A percentile compares a stretch with the other conserved stretches of the same genome.
phyloP scores from a whole-genome alignment of 2,113 vertebrate species.

The Nycticryphes semicollaris region DNA sequence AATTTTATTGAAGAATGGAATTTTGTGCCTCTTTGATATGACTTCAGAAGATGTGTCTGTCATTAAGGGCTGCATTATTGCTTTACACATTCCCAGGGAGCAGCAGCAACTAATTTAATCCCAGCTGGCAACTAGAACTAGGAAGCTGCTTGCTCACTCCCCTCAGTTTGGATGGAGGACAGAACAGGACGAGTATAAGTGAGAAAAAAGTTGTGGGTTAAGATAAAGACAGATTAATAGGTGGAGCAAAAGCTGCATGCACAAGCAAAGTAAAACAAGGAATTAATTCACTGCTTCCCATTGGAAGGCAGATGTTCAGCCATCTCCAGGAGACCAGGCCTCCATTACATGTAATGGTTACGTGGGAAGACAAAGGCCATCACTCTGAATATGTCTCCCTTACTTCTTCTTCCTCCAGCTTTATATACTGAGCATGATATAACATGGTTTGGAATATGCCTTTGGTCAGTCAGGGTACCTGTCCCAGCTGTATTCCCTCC shows the following conservation, averaged over 20 bases:
- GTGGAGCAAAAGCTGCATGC: not conserved
- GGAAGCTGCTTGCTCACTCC: not conserved
- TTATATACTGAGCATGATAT: not conserved
- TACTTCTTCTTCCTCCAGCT: not conserved
- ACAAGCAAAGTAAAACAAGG: not conserved
- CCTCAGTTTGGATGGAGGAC: not conserved
- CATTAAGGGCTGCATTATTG: not conserved
- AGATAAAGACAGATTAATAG: not conserved
- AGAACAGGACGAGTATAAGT: not conserved
- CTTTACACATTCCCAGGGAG: not conserved
- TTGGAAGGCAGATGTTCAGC: not conserved
- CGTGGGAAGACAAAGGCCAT: not conserved
- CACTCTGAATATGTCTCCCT: not conserved
- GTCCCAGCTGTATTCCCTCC: not conserved
- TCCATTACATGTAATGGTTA: not conserved
- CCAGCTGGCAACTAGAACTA: not conserved
- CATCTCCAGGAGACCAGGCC: not conserved
- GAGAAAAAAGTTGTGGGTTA: not conserved
- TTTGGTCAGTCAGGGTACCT: not conserved
- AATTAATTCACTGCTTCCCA: not conserved
- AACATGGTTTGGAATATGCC: not conserved
- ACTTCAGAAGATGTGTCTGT: not conserved
- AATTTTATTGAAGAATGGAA: not conserved
- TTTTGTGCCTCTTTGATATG: not conserved
- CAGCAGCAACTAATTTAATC: not conserved